phyloP scores from a whole-genome alignment of 2,888 invertebrate species.

The Acanthopleura granulata region DNA sequence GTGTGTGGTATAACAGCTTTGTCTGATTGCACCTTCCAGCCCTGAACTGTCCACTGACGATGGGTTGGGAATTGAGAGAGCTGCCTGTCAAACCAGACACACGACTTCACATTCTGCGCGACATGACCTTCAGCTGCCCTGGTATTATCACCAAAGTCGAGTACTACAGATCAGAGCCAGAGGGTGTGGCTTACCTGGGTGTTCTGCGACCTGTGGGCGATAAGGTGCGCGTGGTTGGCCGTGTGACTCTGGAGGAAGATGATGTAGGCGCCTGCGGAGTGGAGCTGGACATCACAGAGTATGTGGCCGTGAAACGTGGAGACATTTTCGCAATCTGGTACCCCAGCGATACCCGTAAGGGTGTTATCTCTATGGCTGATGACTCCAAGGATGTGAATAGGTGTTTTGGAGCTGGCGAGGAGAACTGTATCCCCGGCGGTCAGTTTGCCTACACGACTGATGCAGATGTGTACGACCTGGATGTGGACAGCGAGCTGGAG shows the following conservation, averaged over 20 bases:
- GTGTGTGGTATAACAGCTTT: neutral
- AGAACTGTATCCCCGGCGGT: conserved; percentile 1
- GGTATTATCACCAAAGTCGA: neutral
- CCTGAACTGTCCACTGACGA: neutral
- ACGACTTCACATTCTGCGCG: conserved; percentile 1
- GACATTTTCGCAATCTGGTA: neutral
- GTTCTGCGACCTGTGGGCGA: conserved; percentile 5
- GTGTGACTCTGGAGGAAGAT: neutral
- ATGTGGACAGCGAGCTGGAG: neutral
- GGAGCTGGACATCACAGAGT: neutral
- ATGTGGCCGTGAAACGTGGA: neutral
- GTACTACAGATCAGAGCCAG: conserved; percentile 2
- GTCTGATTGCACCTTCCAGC: neutral
- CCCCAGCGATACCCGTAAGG: neutral
- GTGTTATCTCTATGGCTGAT: conserved; percentile 11
- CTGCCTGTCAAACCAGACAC: conserved; percentile 8
- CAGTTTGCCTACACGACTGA: neutral
- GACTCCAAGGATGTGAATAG: neutral
- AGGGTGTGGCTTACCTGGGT: conserved; percentile 1
- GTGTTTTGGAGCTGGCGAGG: neutral
- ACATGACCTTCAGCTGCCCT: conserved; percentile 6
- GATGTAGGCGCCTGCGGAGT: neutral
- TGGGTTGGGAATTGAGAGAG: conserved; percentile 4
- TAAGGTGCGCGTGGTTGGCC: neutral
- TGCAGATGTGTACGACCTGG: conserved; percentile 11